Conservation (phyloP, 2,113 vertebrate genomes). For the Aix galericulata region DNA sequence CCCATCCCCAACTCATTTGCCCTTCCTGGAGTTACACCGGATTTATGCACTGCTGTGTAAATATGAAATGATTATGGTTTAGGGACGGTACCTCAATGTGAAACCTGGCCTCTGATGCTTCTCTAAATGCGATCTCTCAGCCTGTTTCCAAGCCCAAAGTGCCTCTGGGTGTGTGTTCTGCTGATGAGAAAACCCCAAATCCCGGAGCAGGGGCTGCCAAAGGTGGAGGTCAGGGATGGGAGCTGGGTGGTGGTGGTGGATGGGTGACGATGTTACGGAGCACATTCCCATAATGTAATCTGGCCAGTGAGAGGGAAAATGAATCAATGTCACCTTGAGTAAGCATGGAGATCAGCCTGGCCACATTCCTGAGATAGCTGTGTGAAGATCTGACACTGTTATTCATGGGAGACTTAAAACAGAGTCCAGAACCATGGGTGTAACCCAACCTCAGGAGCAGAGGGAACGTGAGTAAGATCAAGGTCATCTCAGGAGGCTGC, state of each 20-base stretch:
- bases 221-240: neutral
- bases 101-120: neutral
- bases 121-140: neutral
- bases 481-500: conserved; percentile 30
- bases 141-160: neutral
- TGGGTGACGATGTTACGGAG: neutral
- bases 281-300: conserved; percentile 35
- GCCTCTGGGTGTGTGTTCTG: neutral
- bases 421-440: conserved; percentile 54
- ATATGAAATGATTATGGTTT: neutral
- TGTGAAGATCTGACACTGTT: conserved; percentile 46
- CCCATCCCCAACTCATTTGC: neutral
- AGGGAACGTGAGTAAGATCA: neutral
- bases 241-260: neutral
- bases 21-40: neutral
- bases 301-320: conserved; percentile 36
- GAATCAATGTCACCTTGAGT: conserved; percentile 69
- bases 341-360: conserved; percentile 63
- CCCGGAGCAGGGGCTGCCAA: neutral
- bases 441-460: neutral
- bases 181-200: neutral
- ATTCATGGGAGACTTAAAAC: conserved; percentile 67
- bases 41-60: neutral
- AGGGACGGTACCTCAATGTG: neutral
- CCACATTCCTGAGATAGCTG: conserved; percentile 75